phyloP scores from a whole-genome alignment of 2,888 invertebrate species.

The Odiellus spinosus region DNA sequence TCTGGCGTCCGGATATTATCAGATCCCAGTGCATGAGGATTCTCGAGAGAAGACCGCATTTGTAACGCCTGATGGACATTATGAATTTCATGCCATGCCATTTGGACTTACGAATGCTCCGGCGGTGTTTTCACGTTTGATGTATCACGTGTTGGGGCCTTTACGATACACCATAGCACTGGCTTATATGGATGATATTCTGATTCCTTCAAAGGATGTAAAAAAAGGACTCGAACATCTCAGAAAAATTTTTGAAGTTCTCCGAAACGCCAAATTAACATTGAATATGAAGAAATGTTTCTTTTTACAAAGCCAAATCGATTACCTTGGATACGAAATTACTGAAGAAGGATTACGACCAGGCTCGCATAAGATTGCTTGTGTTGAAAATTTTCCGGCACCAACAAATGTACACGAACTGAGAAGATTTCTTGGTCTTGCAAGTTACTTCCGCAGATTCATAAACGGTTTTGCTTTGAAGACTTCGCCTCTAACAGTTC shows the following conservation, averaged over 20 bases:
- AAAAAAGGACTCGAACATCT: neutral
- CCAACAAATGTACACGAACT: neutral
- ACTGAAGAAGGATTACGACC: conserved; percentile 1
- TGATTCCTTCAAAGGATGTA: neutral
- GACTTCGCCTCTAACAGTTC: neutral
- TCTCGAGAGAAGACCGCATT: conserved; percentile 1
- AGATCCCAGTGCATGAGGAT: neutral
- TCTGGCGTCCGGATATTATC: conserved; percentile 2
- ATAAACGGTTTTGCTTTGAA: neutral
- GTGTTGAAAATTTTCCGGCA: neutral
- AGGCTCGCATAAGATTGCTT: neutral
- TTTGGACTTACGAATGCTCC: conserved; percentile 2
- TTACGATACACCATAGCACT: too few species aligned
- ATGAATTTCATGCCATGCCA: neutral
- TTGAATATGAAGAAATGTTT: neutral
- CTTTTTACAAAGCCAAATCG: neutral
- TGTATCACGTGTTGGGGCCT: neutral
- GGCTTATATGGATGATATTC: neutral
- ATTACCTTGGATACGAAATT: neutral
- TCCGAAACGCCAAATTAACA: neutral
- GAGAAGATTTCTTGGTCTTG: conserved; percentile 1
- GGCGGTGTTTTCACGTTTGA: neutral
- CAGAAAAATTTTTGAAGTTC: neutral
- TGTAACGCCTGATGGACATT: conserved; percentile 1
- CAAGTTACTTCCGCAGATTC: neutral